Evolutionary conservation across 2,113 vertebrate species (phyloP), one percentile per base, ranked within the genome.

Genomic region (Podocnemis expansa): DNA sequence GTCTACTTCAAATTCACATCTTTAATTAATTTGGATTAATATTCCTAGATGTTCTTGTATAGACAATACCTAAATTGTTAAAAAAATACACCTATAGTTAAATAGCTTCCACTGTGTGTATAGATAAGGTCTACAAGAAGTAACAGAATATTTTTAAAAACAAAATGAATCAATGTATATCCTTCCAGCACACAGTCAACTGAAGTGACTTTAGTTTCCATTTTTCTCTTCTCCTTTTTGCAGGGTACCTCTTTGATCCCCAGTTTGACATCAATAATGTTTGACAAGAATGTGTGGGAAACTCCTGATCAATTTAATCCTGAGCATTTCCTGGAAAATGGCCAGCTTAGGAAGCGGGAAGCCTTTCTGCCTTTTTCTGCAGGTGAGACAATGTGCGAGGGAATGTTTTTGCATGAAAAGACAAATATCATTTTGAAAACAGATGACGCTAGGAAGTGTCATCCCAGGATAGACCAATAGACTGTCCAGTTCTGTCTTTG

Each of bases 281-380:
- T 96, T 6, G 99, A 99, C 96, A 98, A 98, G 38, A 91, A 94
- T 0, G 98, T 98, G 89, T 99, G 99, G 98, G 98, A 97, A 73
- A 99, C 98, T 25, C 98, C 99, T 2, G 94, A 98, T 83, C 96
- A 81, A 4, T 99, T 99, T 97, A 99, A 99, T 91, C 99, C 99
- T 0, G 98, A 97, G 55, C 99, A 99, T 93, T 99, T 99, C 94
- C 96, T 99, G 97, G 98, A 99, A 79, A 97, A 98, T 12, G 98
- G 99, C 79, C 97, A 97, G 85, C 99, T 99, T 93, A 97, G 97
- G 87, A 98, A 96, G 92, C 97, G 91, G 81, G 98, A 99, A 4
- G 97, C 98, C 88, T 99, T 99, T 94, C 88, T 99, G 84, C 98
- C 99, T 19, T 99, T 99, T 97, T 99, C 98, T 93, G 96, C 98